Percentiles rank a stretch among this genome's conserved stretches.
Evolutionary conservation across 2,888 invertebrate genomes (phyloP).

Genomic region (Lagria hirta): DNA sequence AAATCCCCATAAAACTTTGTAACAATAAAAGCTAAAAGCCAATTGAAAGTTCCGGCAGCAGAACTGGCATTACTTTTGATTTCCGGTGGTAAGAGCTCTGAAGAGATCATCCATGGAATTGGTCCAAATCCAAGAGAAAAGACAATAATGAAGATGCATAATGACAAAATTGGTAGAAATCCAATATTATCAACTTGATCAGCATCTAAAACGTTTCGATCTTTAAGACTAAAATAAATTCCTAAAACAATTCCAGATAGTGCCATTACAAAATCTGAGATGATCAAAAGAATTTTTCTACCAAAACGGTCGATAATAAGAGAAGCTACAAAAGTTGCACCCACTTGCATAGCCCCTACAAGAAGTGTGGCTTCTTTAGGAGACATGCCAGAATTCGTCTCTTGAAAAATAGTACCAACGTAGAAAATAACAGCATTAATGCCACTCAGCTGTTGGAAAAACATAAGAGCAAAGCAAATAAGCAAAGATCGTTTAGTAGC

Average conservation of each 20-base stretch:
- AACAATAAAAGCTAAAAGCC: conserved; percentile 78
- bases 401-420: conserved; percentile 29
- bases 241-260: conserved; percentile 60
- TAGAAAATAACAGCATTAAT: conserved; percentile 29
- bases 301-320: conserved; percentile 77
- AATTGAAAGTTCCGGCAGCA: conserved; percentile 78
- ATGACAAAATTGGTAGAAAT: conserved; percentile 20
- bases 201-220: conserved; percentile 4
- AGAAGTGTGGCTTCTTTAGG: conserved; percentile 60
- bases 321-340: conserved; percentile 70
- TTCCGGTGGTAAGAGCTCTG: conserved; percentile 79
- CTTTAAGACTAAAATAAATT: conserved; percentile 59
- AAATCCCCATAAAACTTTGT: conserved; percentile 71
- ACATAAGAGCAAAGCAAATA: conserved; percentile 27
- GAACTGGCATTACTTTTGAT: conserved; percentile 77
- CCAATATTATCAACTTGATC: conserved; percentile 11
- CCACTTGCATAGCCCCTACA: conserved; percentile 71
- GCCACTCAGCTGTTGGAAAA: conserved; percentile 29
- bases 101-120: conserved; percentile 83
- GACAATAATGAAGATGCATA: conserved; percentile 18
- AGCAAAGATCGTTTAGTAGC: conserved; percentile 26
- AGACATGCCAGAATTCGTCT: conserved; percentile 9
- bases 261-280: conserved; percentile 67
- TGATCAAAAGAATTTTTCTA: conserved; percentile 66
- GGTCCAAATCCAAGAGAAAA: conserved; percentile 73